Base-by-base conservation (phyloP, 2,797 vertebrate species). In the Macropodus opercularis region DNA sequence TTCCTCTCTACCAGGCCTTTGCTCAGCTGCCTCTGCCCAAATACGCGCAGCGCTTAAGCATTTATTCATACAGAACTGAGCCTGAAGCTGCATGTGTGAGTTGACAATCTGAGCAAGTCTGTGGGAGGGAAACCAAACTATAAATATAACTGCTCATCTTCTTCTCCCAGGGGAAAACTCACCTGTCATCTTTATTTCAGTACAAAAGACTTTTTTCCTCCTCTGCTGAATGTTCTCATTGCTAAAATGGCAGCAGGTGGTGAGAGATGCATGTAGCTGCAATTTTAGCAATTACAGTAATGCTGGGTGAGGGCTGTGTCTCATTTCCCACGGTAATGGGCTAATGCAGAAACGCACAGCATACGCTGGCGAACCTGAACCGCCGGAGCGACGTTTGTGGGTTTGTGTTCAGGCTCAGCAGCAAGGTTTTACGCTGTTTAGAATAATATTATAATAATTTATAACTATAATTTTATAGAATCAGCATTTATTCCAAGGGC, bases 251-350 rank as follows among this genome's bases (percentile, higher is more conserved):
- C 69, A 64, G 70, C 77, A 84, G 82, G 75, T 77, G 79, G 31
- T 23, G 9, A 58, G 61, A 36, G 47, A 57, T 59, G 32, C 49
- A 65, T 48, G 59, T n/a, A 77, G 59, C 60, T 47, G 49, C 48
- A 48, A 56, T 80, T 86, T 63, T 79, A 47, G 79, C 66, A 80
- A 84, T 86, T 79, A 78, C 38, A 47, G 72, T 63, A 67, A 85
- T 79, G 82, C 69, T 52, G 70, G 83, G 59, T 77, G 71, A 80
- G 55, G 54, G 60, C 59, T 9, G 48, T 21, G 66, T 56, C 69
- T 83, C 67, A 63, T 84, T 81, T 72, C 55, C 36, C 8, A 15
- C 51, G 57, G 58, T 79, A 69, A 80, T 68, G 63, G 54, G 63
- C 48, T 71, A 31, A 77, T 77, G 58, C 63, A 55, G 81, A 31